Conservation (phyloP, 2,888 invertebrate genomes). For the Choreutis nemorana region DNA sequence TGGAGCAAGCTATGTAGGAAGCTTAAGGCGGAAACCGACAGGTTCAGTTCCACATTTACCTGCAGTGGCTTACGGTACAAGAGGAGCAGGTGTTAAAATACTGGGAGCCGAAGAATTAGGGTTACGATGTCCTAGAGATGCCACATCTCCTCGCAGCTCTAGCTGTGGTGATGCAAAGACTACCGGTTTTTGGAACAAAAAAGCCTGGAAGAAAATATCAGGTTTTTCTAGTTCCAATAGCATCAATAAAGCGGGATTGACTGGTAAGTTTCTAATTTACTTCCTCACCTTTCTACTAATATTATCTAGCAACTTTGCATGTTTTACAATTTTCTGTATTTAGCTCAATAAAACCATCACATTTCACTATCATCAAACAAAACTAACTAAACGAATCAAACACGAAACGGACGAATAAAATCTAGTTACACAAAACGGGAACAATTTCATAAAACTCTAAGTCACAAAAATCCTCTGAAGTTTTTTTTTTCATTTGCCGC, state of each 20-base stretch:
- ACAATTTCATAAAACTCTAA: constrained; percentile 44
- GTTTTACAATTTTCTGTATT: constrained; percentile 28
- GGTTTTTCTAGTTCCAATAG: constrained; percentile 76
- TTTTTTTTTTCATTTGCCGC: constrained; percentile 43
- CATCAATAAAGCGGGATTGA: constrained; percentile 71
- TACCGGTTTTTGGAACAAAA: constrained; percentile 76
- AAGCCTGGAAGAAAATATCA: constrained; percentile 81
- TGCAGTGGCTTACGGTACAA: constrained; percentile 59
- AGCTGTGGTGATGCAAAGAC: constrained; percentile 58
- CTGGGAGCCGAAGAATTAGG: constrained; percentile 50
- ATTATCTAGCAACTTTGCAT: constrained; percentile 5
- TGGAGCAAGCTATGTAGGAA: constrained; percentile 81
- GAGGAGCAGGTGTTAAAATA: constrained; percentile 56
- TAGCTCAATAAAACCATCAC: constrained; percentile 37
- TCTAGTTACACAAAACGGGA: constrained; percentile 43
- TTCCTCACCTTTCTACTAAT: constrained; percentile 8
- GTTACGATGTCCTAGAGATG: constrained; percentile 44
- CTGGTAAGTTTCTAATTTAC: constrained; percentile 66
- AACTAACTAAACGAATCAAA: constrained; percentile 14
- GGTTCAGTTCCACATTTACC: constrained; percentile 60
- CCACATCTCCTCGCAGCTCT: constrained; percentile 50
- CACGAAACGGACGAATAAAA: background rate
- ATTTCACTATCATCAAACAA: constrained; percentile 30
- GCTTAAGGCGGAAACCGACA: constrained; percentile 67
- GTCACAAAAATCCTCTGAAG: constrained; percentile 46